These are phyloP conservation scores for Xiphias gladius DNA, from an alignment of 2,113 vertebrate species.

Conservation along the genomic window DNA sequence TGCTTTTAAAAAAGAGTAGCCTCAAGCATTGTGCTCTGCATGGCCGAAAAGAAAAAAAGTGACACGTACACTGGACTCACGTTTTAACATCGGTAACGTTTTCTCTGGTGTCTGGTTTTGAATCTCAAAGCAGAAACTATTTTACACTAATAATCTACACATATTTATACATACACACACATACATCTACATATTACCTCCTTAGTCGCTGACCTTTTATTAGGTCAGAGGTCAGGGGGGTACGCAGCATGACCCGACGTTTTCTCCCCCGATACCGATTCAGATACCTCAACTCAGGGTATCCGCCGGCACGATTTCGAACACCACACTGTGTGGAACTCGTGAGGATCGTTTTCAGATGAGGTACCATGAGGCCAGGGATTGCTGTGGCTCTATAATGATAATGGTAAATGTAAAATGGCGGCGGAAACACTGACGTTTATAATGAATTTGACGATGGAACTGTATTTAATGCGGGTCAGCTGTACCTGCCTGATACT, in stretches of 20 bases:
- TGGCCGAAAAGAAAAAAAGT: not conserved
- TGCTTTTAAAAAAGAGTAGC: conserved; percentile 27
- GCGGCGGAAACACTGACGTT: too few relatives aligned
- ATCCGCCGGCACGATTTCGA: too few relatives aligned
- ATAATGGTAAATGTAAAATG: too few relatives aligned
- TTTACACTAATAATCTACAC: too few relatives aligned
- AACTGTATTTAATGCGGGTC: not conserved
- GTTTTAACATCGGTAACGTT: too few relatives aligned
- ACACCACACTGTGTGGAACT: too few relatives aligned
- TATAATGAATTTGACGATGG: not conserved
- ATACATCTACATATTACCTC: not conserved
- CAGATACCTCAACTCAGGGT: not conserved
- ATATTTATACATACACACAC: too few relatives aligned
- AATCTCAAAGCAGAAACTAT: not conserved
- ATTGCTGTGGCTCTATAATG: not conserved
- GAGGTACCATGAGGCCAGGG: too few relatives aligned
- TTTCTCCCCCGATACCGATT: not conserved
- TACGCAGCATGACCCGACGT: not conserved
- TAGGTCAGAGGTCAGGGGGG: not conserved
- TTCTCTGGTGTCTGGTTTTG: not conserved
- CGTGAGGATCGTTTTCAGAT: too few relatives aligned
- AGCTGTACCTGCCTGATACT: not conserved
- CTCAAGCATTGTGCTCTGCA: conserved; percentile 27
- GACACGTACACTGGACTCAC: not conserved
- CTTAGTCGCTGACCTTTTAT: not conserved